These are phyloP conservation scores for Thalassoma bifasciatum DNA, from an alignment of 2,113 vertebrate species.

Conservation along the genomic window DNA sequence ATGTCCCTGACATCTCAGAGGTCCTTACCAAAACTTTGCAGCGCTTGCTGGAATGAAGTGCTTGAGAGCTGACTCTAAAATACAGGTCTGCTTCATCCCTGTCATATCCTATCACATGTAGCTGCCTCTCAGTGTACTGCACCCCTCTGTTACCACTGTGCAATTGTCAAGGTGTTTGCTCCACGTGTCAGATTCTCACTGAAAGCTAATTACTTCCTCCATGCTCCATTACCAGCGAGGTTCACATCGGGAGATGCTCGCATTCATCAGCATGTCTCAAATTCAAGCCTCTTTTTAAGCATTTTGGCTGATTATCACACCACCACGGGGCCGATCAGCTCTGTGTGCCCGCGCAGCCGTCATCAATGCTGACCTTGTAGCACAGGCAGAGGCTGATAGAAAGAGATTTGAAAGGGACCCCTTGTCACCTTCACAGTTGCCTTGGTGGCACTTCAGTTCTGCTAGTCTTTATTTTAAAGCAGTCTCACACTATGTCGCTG, in stretches of 20 bases:
- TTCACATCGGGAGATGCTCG: constrained; percentile 42
- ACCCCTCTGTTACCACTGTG: constrained; percentile 18
- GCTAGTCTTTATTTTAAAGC: background rate
- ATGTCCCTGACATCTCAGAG: background rate
- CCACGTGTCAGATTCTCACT: constrained; percentile 60
- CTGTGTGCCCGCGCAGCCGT: background rate
- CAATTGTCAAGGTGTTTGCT: constrained; percentile 72
- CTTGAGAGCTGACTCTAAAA: constrained; percentile 18
- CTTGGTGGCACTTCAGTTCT: background rate
- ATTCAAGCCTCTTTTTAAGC: constrained; percentile 9
- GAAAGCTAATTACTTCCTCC: constrained; percentile 62
- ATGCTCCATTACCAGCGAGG: constrained; percentile 48
- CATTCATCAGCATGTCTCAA: constrained; percentile 38
- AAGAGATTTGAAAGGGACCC: constrained; percentile 12
- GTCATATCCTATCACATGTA: constrained; percentile 29
- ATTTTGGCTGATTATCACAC: constrained; percentile 30
- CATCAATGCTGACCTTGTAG: constrained; percentile 9
- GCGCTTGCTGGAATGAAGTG: background rate
- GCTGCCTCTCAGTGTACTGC: constrained; percentile 9
- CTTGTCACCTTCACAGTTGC: background rate
- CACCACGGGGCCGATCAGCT: constrained; percentile 12
- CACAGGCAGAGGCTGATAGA: background rate
- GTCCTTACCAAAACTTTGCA: background rate
- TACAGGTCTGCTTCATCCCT: constrained; percentile 15
- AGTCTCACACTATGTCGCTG: too few species aligned